These are phyloP conservation scores for Apostichopus japonicus DNA, from an alignment of 35 echinoderm and acorn worm genomes.

Conservation along the genomic window DNA sequence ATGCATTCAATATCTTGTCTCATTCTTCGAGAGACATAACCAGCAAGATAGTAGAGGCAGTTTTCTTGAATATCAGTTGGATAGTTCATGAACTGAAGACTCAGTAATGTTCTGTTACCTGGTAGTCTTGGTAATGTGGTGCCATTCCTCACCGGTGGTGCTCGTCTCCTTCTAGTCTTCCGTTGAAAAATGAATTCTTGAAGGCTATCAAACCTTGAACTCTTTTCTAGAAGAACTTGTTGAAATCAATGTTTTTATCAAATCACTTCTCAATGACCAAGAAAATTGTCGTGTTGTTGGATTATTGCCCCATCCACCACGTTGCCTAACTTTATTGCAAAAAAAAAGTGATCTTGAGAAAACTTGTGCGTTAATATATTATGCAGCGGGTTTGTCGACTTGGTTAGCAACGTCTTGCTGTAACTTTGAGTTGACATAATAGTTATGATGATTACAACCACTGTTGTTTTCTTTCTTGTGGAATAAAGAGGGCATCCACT, in stretches of 20 bases:
- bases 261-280: conserved; percentile 23
- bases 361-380: conserved; percentile 1
- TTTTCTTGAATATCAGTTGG: conserved; percentile 17
- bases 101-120: background rate
- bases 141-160: too few species aligned
- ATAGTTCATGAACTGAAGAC: background rate
- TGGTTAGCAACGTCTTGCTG: background rate
- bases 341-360: conserved; percentile 23
- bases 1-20: conserved; percentile 18
- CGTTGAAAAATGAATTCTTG: background rate
- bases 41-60: conserved; percentile 26
- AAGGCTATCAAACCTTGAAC: too few species aligned
- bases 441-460: conserved; percentile 19
- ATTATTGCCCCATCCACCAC: conserved; percentile 38
- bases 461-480: conserved; percentile 11
- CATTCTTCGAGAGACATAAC: conserved; percentile 28
- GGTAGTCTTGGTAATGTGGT: background rate
- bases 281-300: conserved; percentile 36
- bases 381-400: background rate
- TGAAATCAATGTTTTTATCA: conserved; percentile 11
- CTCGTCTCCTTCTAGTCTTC: background rate
- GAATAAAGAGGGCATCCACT: background rate
- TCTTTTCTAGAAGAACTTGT: too few species aligned
- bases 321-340: conserved; percentile 47
- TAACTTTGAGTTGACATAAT: background rate